Base-by-base conservation (phyloP, 2,797 vertebrate genomes). In the Myoxocephalus aenaeus region DNA sequence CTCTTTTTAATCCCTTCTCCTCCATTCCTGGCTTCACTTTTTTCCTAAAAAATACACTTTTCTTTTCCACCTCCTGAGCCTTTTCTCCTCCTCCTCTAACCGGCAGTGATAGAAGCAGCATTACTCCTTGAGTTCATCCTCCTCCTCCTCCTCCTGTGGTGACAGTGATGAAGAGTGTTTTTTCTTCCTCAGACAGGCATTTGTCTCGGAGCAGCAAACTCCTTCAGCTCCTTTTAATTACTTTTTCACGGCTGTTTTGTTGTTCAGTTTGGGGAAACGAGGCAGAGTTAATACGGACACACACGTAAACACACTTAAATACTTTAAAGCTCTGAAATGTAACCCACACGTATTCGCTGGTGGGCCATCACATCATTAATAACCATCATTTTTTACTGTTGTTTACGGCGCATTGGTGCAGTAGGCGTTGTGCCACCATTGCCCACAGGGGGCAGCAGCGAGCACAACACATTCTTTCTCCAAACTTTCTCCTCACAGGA, bases 111-210 rank as follows among this genome's bases (percentile, higher is more conserved):
- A 65, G 82, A 82, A 69, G 46, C 17, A 32, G 44, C 70, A 66
- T 71, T 69, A 32, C 73, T 81, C 73, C 73, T 80, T 66, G 53
- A 51, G 68, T 75, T 78, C 58, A 72, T 75, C 74, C 74, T 75
- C 74, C 57, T 83, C 68, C 58, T 78, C 74, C 53, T 73, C 68
- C 48, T 15, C 82, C 38, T 40, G 11, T 42, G 13, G 40, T 81
- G 88, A 87, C 88, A 85, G 73, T 86, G 91, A 91, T 88, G 87
- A 86, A 90, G 77, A 82, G 86, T 65, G 83, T 88, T 80, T 89
- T 58, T 85, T 74, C 74, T 64, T 69, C 69, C 48, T 81, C 27
- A 50, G 82, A 79, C 79, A 65, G 71, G 36, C 65, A 38, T 90
- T 86, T 85, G 83, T 86, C 83, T 84, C 68, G 36, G 48, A 72